Evolutionary conservation across 1,140 invertebrate genomes (phyloP), one percentile per base, ranked within the genome.

Genomic region (Drusus annulatus): DNA sequence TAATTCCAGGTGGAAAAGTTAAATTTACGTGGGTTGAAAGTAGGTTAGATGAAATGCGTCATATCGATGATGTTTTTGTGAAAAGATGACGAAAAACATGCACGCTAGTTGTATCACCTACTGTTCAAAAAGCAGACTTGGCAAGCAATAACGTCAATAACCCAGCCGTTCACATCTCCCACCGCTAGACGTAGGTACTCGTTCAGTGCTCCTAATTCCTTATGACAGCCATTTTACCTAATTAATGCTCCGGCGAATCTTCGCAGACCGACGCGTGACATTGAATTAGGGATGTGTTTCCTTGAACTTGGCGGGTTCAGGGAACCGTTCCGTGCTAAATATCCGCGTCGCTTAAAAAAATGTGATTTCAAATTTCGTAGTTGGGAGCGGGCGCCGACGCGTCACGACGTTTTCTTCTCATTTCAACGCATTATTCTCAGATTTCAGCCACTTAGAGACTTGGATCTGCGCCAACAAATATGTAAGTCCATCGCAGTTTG

Each of bases 391-490:
- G 81, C 81, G 81, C 81, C 81, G 81, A 79, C 71, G 73, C 45
- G 56, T 19, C 76, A 60, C 62, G 50, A 45, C 23, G 23, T 60
- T 58, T 74, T 82, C 54, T 63, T 82, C 78, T 82, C 80, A 58
- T 82, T 82, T 82, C 56, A 78, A 80, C 78, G 79, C 81, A 82
- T 82, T 82, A 82, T 82, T 82, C 81, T 82, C 81, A 75, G 79
- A 82, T 82, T 82, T 82, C 81, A 82, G 81, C 81, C 81, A 82
- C 81, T 82, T 82, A 82, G 79, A 79, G 75, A 71, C 21, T 77
- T 82, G 81, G 79, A 25, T 5, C 8, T 15, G 8, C 13, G 81
- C 81, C 81, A 82, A 76, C 63, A 31, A 79, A 78, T 78, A 78
- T 78, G 76, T 52, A 78, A 50, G 63, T 54, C 50, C 76, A 52